Conservation (phyloP, 1,140 invertebrate genomes). For the Aphidius gifuensis region DNA sequence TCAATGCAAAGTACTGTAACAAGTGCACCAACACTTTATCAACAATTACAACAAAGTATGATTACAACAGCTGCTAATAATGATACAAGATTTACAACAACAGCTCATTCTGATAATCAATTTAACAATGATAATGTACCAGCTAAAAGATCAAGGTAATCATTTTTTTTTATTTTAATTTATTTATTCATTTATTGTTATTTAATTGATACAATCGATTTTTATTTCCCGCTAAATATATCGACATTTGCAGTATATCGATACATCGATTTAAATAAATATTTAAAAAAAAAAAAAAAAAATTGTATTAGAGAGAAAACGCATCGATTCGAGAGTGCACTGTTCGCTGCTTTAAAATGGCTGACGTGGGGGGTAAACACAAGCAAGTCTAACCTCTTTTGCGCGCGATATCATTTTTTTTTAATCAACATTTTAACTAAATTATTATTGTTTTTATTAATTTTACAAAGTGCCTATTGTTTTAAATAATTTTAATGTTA, state of each 20-base stretch:
- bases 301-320: conserved; percentile 14
- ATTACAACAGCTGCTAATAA: conserved; percentile 38
- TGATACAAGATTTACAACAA: conserved; percentile 25
- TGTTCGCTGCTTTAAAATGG: conserved; percentile 46
- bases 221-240: neutral
- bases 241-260: too few species aligned
- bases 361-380: conserved; percentile 45
- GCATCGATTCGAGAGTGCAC: conserved; percentile 25
- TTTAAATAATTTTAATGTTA: conserved; percentile 1
- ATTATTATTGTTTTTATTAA: too few species aligned
- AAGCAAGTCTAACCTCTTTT: conserved; percentile 48
- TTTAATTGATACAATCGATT: neutral
- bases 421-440: neutral
- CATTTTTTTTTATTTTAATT: neutral
- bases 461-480: neutral
- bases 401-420: conserved; percentile 25
- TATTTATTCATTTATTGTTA: neutral
- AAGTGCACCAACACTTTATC: conserved; percentile 45
- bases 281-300: neutral
- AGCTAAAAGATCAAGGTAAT: conserved; percentile 45
- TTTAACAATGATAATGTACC: conserved; percentile 27
- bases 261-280: too few species aligned
- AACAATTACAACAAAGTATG: conserved; percentile 47
- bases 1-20: conserved; percentile 42
- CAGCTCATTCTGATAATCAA: conserved; percentile 32